Percentiles rank a stretch among this genome's conserved stretches.
Conservation (phyloP, 2,113 vertebrate species). For the Maccullochella peelii region DNA sequence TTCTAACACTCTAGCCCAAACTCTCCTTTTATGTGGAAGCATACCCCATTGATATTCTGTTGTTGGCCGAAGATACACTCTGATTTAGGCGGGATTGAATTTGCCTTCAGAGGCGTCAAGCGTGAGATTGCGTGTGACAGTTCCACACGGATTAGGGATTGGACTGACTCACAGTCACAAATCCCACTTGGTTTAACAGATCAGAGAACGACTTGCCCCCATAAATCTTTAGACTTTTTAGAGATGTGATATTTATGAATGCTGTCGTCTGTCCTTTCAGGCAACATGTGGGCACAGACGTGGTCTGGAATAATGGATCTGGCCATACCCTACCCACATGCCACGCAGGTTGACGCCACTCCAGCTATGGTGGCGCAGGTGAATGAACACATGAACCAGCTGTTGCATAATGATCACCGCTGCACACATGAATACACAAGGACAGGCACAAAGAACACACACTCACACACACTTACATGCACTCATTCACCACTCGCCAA, state of each 20-base stretch:
- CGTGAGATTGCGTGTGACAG: conserved; percentile 71
- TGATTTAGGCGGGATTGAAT: conserved; percentile 69
- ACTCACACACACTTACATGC: not conserved
- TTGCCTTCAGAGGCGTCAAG: conserved; percentile 72
- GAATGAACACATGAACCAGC: conserved; percentile 27
- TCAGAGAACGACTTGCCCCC: conserved; percentile 2
- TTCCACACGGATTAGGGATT: conserved; percentile 53
- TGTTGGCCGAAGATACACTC: conserved; percentile 57
- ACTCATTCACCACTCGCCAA: not conserved
- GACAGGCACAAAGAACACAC: not conserved
- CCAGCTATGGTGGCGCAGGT: conserved; percentile 94
- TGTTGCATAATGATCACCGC: not conserved
- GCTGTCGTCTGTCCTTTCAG: conserved; percentile 77
- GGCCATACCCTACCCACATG: conserved; percentile 88
- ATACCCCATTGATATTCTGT: conserved; percentile 61
- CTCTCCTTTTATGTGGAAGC: conserved; percentile 48
- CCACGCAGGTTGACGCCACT: conserved; percentile 92
- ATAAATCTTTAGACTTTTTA: not conserved
- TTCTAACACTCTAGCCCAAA: conserved; percentile 41
- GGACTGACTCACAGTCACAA: conserved; percentile 41
- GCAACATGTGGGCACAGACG: conserved; percentile 99
- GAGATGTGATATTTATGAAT: not conserved
- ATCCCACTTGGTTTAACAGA: conserved; percentile 55
- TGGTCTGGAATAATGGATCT: conserved; percentile 96
- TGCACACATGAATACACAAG: conserved; percentile 15